phyloP scores from a whole-genome alignment of 2,797 vertebrate genomes.

The Mus caroli region DNA sequence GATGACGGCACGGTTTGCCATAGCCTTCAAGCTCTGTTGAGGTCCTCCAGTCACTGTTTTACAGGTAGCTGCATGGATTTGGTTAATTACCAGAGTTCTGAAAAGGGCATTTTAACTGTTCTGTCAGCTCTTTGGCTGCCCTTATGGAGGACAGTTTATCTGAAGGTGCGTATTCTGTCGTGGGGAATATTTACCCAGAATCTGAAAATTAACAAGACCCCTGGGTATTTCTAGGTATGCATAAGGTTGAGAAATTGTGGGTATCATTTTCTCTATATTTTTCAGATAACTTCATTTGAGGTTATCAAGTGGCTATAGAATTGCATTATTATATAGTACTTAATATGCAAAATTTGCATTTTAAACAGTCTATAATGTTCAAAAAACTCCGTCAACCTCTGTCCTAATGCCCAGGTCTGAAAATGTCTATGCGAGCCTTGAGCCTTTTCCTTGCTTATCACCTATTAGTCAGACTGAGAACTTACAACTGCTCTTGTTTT shows the following conservation, averaged over 20 bases:
- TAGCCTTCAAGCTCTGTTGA: not conserved
- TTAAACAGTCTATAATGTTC: not conserved
- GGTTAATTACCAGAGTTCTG: not conserved
- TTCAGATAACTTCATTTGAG: not conserved
- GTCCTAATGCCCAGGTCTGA: not conserved
- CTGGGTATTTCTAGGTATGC: not conserved
- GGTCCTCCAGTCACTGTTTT: not conserved
- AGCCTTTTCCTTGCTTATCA: not conserved
- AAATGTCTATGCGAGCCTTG: not conserved
- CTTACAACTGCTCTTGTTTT: not conserved
- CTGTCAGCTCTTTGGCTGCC: not conserved
- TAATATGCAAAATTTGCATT: not conserved
- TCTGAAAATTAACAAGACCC: not conserved
- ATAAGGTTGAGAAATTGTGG: not conserved
- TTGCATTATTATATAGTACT: not conserved
- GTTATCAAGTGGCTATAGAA: not conserved
- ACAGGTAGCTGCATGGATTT: not conserved
- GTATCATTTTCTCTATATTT: slow-evolving; percentile 27
- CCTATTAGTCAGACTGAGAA: not conserved
- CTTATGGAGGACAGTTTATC: not conserved
- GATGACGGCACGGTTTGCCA: not conserved
- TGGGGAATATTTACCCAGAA: not conserved
- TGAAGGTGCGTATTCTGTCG: not conserved
- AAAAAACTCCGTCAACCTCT: not conserved
- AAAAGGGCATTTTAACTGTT: not conserved